These are phyloP conservation scores for Camponotus vicinus DNA, from an alignment of 1,140 invertebrate genomes.

Conservation along the genomic window DNA sequence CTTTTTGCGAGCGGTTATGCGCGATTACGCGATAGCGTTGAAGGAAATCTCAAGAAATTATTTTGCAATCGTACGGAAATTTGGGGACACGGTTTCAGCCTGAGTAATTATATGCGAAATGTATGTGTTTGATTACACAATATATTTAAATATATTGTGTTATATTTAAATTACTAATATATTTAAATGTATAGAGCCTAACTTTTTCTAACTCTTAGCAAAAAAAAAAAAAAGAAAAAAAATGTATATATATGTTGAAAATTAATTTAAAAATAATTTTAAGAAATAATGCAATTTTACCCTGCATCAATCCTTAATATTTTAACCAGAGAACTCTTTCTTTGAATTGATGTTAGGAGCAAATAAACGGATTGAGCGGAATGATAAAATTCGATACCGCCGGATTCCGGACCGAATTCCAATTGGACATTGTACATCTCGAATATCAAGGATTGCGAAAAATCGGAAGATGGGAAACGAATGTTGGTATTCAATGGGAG, in stretches of 20 bases:
- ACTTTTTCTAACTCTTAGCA: neutral
- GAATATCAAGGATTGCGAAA: constrained; percentile 88
- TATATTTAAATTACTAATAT: too few relatives aligned
- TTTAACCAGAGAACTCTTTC: neutral
- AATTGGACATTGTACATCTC: constrained; percentile 92
- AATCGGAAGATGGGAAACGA: constrained; percentile 91
- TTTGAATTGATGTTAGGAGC: constrained; percentile 56
- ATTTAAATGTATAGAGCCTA: neutral
- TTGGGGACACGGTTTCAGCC: constrained; percentile 92
- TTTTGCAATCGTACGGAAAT: constrained; percentile 91
- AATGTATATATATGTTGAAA: neutral
- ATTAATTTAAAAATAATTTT: constrained; percentile 10
- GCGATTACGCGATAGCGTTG: constrained; percentile 94
- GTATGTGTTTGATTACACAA: constrained; percentile 85
- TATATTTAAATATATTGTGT: too few relatives aligned
- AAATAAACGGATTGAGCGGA: constrained; percentile 90
- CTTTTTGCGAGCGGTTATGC: constrained; percentile 96
- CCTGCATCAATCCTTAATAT: neutral
- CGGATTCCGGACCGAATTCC: constrained; percentile 92
- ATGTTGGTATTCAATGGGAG: constrained; percentile 84
- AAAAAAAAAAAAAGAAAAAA: neutral
- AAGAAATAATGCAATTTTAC: neutral
- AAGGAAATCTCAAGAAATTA: constrained; percentile 92
- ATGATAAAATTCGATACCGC: constrained; percentile 93
- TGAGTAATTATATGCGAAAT: constrained; percentile 94